phyloP scores from a whole-genome alignment of 2,113 vertebrate species.

The Tachysurus fulvidraco region DNA sequence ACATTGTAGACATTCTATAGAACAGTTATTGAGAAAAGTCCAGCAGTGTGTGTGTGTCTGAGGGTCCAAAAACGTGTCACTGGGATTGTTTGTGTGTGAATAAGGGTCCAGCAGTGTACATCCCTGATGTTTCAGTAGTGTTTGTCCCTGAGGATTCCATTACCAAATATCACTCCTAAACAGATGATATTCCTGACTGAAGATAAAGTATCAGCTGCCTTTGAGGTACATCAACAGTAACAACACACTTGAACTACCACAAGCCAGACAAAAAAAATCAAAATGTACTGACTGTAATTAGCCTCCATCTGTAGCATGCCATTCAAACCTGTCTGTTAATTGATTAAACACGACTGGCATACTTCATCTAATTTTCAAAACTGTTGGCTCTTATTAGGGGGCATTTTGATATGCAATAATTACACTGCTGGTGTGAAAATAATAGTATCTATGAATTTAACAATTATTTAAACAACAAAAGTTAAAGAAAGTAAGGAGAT shows the following conservation, averaged over 20 bases:
- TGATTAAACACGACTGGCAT: constrained; percentile 78
- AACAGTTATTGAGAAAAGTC: no score
- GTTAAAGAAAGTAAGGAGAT: not conserved
- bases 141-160: no score
- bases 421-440: constrained; percentile 66
- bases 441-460: constrained; percentile 58
- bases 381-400: constrained; percentile 58
- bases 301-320: constrained; percentile 77
- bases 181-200: constrained; percentile 70
- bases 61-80: no score
- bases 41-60: not conserved
- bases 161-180: constrained; percentile 66
- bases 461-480: constrained; percentile 27
- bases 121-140: not conserved
- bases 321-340: constrained; percentile 77
- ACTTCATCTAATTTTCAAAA: constrained; percentile 75
- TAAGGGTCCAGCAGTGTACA: no score
- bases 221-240: constrained; percentile 71
- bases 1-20: constrained; percentile 16
- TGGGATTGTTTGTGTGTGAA: no score
- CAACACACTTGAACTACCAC: constrained; percentile 70
- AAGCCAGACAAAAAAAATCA: constrained; percentile 49
- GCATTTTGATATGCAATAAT: constrained; percentile 68
- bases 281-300: constrained; percentile 75
- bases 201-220: constrained; percentile 73